Percentiles rank a stretch among this genome's conserved stretches.
Evolutionary conservation across 2,113 vertebrate species (phyloP).

Genomic region (Dicrurus megarhynchus): DNA sequence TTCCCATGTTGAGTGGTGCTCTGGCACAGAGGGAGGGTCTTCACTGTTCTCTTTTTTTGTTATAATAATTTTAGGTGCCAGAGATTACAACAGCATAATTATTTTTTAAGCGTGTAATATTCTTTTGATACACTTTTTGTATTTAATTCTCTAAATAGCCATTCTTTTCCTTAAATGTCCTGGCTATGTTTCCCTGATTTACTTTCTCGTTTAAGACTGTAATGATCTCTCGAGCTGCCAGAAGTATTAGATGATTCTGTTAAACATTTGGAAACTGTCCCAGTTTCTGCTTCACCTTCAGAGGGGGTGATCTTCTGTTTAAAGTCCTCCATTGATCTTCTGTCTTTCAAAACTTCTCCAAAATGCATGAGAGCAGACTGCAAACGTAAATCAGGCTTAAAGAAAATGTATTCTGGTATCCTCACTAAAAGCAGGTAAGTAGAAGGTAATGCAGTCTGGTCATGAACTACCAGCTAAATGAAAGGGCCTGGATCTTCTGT

Average conservation of each 20-base stretch:
- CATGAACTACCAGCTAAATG: constrained; percentile 8
- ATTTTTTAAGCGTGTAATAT: neutral
- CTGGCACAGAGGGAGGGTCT: neutral
- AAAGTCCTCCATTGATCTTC: constrained; percentile 63
- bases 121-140: constrained; percentile 27
- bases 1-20: neutral
- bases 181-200: constrained; percentile 36
- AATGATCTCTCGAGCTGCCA: constrained; percentile 64
- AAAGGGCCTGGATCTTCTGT: neutral
- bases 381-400: constrained; percentile 35
- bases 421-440: neutral
- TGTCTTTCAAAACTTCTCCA: constrained; percentile 55
- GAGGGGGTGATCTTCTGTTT: constrained; percentile 60
- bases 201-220: constrained; percentile 45
- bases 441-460: constrained; percentile 15
- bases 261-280: constrained; percentile 70
- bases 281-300: constrained; percentile 73
- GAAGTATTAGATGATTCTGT: constrained; percentile 64
- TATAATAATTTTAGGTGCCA: neutral
- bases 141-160: constrained; percentile 31
- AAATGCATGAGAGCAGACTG: constrained; percentile 46
- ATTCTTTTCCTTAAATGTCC: neutral
- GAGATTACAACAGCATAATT: neutral
- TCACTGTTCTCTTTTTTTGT: neutral
- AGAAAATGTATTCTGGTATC: constrained; percentile 11